Percentiles rank a stretch among this genome's conserved stretches.
phyloP scores from a whole-genome alignment of 2,113 vertebrate species.

The Hyperopisus bebe region DNA sequence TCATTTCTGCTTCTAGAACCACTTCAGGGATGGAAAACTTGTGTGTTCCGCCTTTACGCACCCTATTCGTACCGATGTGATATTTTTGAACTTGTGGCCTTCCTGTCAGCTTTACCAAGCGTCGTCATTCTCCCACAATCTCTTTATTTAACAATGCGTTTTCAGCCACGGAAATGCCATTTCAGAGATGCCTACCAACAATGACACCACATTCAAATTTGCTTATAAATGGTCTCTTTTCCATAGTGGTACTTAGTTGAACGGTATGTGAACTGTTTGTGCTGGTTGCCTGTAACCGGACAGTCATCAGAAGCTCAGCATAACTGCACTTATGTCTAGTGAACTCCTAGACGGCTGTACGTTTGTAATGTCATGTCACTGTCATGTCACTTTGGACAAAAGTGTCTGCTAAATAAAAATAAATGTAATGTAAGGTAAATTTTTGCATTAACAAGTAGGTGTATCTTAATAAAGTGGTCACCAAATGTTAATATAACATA shows the following conservation, averaged over 20 bases:
- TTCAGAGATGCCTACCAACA: not conserved
- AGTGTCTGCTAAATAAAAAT: not conserved
- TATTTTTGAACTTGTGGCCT: not conserved
- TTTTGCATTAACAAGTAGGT: not conserved
- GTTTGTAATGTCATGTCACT: not conserved
- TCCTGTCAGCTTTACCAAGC: not conserved
- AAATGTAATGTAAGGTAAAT: not conserved
- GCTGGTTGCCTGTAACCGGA: no score
- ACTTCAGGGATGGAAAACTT: not conserved
- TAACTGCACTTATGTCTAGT: no score
- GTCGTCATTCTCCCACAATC: not conserved
- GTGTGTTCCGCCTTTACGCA: not conserved
- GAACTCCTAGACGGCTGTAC: not conserved
- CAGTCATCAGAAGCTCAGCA: no score
- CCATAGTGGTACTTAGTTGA: not conserved
- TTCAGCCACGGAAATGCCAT: not conserved
- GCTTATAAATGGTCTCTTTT: not conserved
- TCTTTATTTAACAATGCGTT: not conserved
- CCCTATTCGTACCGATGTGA: not conserved
- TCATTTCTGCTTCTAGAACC: not conserved
- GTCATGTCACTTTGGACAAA: not conserved
- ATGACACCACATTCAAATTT: not conserved
- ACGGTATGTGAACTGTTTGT: not conserved
- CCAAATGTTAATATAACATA: not conserved
- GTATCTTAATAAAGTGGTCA: not conserved